Evolutionary conservation across 1,140 invertebrate genomes (phyloP).

Genomic region (Drosophila bipectinata): DNA sequence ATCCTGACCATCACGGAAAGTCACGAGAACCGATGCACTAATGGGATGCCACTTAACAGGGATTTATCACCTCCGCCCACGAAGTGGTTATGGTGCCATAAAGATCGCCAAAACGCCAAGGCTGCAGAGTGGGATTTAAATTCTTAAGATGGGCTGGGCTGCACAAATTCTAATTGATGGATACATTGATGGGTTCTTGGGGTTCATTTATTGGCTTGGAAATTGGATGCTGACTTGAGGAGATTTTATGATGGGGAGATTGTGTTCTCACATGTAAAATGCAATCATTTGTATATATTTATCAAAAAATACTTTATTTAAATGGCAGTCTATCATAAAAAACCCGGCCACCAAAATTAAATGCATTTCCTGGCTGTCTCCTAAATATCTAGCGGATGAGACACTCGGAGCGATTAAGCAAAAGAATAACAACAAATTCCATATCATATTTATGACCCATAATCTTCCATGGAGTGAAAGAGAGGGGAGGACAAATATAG

Average conservation of each 20-base stretch:
- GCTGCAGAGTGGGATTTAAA: conserved; percentile 9
- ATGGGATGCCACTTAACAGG: conserved; percentile 62
- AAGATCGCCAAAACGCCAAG: conserved; percentile 31
- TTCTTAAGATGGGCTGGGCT: conserved; percentile 7
- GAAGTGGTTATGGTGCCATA: conserved; percentile 28
- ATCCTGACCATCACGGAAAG: neutral
- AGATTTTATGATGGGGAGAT: neutral
- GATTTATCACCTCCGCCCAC: conserved; percentile 71
- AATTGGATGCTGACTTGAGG: conserved; percentile 5
- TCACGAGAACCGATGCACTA: conserved; percentile 37
- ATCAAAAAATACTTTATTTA: too few species aligned
- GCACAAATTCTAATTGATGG: conserved; percentile 34
- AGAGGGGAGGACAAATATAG: neutral
- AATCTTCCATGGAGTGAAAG: conserved; percentile 13
- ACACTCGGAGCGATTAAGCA: conserved; percentile 13
- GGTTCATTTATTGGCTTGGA: conserved; percentile 16
- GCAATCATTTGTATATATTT: too few species aligned
- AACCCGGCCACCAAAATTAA: conserved; percentile 26
- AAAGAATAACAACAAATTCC: conserved; percentile 39
- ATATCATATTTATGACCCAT: conserved; percentile 68
- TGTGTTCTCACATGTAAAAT: too few species aligned
- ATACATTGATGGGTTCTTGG: conserved; percentile 26
- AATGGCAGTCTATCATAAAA: too few species aligned
- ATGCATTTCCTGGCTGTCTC: conserved; percentile 56
- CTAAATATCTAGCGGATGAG: conserved; percentile 44